Evolutionary conservation across 2,888 invertebrate species (phyloP).

Genomic region (Dexiosoma caninum): DNA sequence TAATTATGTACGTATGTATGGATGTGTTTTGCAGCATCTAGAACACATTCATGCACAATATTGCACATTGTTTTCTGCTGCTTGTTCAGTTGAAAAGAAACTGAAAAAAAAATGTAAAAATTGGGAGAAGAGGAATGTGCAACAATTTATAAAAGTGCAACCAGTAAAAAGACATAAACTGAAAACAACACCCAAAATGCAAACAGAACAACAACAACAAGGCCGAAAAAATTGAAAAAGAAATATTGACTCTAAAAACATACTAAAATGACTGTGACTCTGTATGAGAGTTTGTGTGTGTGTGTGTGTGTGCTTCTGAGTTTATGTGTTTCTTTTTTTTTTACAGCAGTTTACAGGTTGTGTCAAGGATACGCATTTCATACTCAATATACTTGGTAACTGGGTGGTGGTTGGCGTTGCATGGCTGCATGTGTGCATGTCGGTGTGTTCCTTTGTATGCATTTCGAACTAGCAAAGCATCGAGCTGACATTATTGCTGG

Average conservation of each 20-base stretch:
- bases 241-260: constrained; percentile 55
- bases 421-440: not conserved
- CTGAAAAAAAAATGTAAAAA: not conserved
- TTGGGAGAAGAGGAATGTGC: constrained; percentile 48
- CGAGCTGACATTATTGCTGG: not conserved
- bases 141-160: constrained; percentile 61
- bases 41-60: constrained; percentile 13
- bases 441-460: not conserved
- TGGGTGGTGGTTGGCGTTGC: constrained; percentile 37
- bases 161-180: constrained; percentile 58
- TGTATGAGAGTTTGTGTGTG: not conserved
- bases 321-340: not conserved
- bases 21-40: constrained; percentile 11
- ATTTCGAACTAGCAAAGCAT: constrained; percentile 9
- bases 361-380: constrained; percentile 58
- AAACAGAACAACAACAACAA: not conserved
- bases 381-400: constrained; percentile 49
- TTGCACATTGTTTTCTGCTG: constrained; percentile 3
- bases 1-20: no score
- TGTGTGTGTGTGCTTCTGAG: not conserved
- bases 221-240: not conserved
- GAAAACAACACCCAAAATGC: constrained; percentile 42
- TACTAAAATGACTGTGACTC: constrained; percentile 40
- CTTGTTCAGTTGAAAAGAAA: constrained; percentile 4
- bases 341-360: constrained; percentile 52